Conservation (phyloP, 2,113 vertebrate genomes). For the Fulmarus glacialis region DNA sequence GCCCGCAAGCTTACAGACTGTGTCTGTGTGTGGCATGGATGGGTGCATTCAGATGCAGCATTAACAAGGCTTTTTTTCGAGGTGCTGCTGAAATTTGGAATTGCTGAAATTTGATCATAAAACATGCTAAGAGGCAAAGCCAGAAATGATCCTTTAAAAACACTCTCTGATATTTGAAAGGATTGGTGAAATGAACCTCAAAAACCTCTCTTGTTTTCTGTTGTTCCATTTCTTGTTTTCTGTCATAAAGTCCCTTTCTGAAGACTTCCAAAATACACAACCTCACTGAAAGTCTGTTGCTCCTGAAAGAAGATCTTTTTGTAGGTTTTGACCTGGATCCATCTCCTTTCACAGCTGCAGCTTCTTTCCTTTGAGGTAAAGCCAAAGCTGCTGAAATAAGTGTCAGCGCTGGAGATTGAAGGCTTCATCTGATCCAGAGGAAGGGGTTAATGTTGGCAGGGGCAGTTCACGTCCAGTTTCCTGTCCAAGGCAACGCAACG, state of each 20-base stretch:
- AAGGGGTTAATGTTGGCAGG: neutral
- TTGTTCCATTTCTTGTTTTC: neutral
- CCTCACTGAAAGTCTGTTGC: neutral
- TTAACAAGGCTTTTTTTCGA: neutral
- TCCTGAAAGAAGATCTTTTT: neutral
- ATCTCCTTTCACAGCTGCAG: neutral
- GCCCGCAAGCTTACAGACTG: neutral
- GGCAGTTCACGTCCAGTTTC: neutral
- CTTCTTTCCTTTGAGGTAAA: constrained; percentile 16
- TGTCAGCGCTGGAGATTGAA: neutral
- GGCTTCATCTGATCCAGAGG: neutral
- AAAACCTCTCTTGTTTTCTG: neutral
- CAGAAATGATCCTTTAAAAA: neutral
- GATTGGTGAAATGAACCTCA: neutral
- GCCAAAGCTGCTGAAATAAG: neutral
- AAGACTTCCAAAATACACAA: neutral
- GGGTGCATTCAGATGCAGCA: neutral
- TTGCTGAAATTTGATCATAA: neutral
- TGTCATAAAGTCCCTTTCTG: neutral
- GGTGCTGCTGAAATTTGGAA: neutral
- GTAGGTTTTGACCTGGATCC: neutral
- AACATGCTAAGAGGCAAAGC: neutral
- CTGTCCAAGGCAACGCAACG: neutral
- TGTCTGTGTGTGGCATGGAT: neutral
- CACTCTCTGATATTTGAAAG: neutral